Evolutionary conservation across 2,113 vertebrate species (phyloP), one percentile per base, ranked within the genome.

Genomic region (Verasper variegatus): DNA sequence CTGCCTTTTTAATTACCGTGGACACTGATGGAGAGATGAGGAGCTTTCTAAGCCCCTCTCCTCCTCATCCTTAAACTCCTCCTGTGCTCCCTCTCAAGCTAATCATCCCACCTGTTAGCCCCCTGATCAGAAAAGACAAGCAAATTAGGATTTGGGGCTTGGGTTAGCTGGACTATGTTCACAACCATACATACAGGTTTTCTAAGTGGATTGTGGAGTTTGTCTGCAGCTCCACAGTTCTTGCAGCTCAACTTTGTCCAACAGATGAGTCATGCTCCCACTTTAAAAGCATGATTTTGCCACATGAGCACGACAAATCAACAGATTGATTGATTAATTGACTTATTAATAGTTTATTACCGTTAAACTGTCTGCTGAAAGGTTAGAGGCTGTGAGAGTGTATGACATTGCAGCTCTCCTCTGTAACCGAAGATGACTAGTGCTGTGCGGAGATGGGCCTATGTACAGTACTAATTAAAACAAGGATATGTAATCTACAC

Each of bases 391-490:
- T 57, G 61, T 5, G 67, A 79, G 78, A 86, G 84, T 88, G 76
- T 69, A 42, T 91, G 84, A 89, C 87, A 83, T 71, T 74, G 80
- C 77, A 82, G 61, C 78, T 80, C 84, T 71, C 62, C 24, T 31
- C 27, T 78, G 91, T 93, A 92, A 92, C 86, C 54, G 14, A 74
- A 92, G 87, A 82, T 71, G 79, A 69, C 21, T 40, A 61, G 47
- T 14, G 56, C 40, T 66, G 85, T 70, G 66, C 80, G 80, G 76
- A 80, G 73, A 87, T 70, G 71, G 73, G 62, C 78, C 35, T 84
- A 82, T 82, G 73, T 80, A 80, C 86, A 84, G 85, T 86, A 76
- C 86, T 91, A 92, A 93, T 94, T 93, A 92, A 91, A 92, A 93
- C 76, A 84, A 78, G 88, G 89, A 90, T 92, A 89, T 92, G 88